Conservation (phyloP, 30 jellyfish, hydroid and myxozoan genomes). For the Pelagia noctiluca region DNA sequence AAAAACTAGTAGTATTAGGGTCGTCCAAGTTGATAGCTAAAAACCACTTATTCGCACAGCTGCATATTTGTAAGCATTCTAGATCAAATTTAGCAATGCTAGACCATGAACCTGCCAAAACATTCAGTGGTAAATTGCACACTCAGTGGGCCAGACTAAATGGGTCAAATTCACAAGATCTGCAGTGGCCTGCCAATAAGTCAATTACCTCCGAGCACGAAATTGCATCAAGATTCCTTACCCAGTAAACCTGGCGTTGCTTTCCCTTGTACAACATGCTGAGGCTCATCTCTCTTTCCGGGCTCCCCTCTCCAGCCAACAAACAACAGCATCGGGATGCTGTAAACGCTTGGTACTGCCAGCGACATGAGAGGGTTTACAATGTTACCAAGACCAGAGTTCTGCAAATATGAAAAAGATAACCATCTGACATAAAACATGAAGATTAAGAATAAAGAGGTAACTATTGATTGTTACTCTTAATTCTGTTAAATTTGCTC, state of each 20-base stretch:
- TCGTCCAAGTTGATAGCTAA: too few relatives aligned
- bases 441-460: background rate
- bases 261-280: constrained; percentile 96
- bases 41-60: too few relatives aligned
- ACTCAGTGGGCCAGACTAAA: too few relatives aligned
- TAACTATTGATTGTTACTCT: background rate
- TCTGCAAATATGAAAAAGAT: constrained; percentile 42
- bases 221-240: constrained; percentile 5
- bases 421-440: background rate
- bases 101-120: too few relatives aligned
- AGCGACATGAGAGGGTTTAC: constrained; percentile 98
- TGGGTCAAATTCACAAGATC: too few relatives aligned
- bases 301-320: constrained; percentile 99
- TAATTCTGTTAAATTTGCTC: too few relatives aligned
- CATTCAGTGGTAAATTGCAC: too few relatives aligned
- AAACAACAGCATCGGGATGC: constrained; percentile 96
- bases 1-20: too few relatives aligned
- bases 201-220: background rate
- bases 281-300: constrained; percentile 99
- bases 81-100: too few relatives aligned
- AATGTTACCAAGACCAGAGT: constrained; percentile 98
- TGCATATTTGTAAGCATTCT: too few relatives aligned
- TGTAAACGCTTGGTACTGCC: constrained; percentile 98
- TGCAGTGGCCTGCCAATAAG: too few relatives aligned
- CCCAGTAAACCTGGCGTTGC: constrained; percentile 99